Conservation (phyloP, 2,888 invertebrate genomes). For the Fissipunctia ypsillon region DNA sequence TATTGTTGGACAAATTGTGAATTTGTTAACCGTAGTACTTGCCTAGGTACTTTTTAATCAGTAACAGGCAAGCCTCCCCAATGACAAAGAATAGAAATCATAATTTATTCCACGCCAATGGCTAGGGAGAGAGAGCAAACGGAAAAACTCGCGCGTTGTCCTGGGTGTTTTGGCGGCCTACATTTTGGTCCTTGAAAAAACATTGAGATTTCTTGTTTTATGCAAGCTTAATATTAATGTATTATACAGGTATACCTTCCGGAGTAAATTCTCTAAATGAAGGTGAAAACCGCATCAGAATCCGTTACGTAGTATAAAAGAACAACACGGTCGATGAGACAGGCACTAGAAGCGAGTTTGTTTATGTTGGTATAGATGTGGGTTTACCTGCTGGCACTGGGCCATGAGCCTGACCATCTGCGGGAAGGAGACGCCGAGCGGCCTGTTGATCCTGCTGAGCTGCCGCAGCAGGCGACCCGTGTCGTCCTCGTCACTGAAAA, state of each 20-base stretch:
- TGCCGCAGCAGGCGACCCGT: conserved; percentile 92
- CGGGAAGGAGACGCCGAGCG: conserved; percentile 92
- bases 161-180: neutral
- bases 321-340: neutral
- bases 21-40: neutral
- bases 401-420: conserved; percentile 95
- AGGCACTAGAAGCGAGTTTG: neutral
- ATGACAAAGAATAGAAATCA: neutral
- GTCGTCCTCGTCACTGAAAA: conserved; percentile 93
- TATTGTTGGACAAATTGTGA: neutral
- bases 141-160: neutral
- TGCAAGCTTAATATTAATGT: too few relatives aligned
- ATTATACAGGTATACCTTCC: too few relatives aligned
- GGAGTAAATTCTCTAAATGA: neutral
- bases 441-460: conserved; percentile 91
- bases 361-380: neutral
- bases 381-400: conserved; percentile 93
- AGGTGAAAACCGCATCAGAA: neutral
- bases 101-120: neutral
- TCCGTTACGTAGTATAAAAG: neutral
- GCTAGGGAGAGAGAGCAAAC: neutral
- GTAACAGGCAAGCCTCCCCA: neutral
- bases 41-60: neutral
- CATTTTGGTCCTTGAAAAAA: neutral
- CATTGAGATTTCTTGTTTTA: neutral